Conservation (phyloP, 2,797 vertebrate species). For the Agapornis canus region DNA sequence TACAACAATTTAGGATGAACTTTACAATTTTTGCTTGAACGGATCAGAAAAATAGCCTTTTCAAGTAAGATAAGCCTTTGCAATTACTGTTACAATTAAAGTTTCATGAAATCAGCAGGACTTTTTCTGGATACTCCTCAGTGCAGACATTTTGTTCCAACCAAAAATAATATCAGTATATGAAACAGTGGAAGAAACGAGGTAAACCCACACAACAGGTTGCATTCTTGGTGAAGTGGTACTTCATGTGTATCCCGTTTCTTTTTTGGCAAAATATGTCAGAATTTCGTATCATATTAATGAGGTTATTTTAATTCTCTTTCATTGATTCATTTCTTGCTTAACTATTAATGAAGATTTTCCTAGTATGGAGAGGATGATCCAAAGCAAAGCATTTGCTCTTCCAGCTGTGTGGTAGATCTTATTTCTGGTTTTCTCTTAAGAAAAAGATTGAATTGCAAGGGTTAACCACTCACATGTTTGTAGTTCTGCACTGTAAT, state of each 20-base stretch:
- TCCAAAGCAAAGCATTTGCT: conserved; percentile 9
- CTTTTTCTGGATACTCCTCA: conserved; percentile 2
- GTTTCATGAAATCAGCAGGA: conserved; percentile 50
- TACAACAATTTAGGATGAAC: conserved; percentile 39
- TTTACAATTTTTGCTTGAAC: conserved; percentile 57
- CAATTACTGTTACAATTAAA: conserved; percentile 55
- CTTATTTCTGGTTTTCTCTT: background rate
- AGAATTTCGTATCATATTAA: conserved; percentile 34
- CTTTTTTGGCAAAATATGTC: background rate
- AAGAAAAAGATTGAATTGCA: background rate
- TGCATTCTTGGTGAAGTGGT: background rate
- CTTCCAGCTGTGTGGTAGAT: background rate
- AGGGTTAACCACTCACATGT: background rate
- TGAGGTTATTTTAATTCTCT: conserved; percentile 33
- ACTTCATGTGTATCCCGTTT: background rate
- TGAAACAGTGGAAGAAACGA: conserved; percentile 10
- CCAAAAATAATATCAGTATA: background rate
- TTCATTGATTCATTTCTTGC: conserved; percentile 43
- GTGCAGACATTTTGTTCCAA: conserved; percentile 4
- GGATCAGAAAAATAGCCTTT: background rate
- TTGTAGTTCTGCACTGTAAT: background rate
- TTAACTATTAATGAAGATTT: conserved; percentile 54
- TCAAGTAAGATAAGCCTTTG: conserved; percentile 18
- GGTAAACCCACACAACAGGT: background rate
- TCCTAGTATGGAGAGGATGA: background rate